Evolutionary conservation across 92 coral and sea anemone genomes (phyloP), one percentile per base, ranked within the genome.

Genomic region (Phenganax subtilis): DNA sequence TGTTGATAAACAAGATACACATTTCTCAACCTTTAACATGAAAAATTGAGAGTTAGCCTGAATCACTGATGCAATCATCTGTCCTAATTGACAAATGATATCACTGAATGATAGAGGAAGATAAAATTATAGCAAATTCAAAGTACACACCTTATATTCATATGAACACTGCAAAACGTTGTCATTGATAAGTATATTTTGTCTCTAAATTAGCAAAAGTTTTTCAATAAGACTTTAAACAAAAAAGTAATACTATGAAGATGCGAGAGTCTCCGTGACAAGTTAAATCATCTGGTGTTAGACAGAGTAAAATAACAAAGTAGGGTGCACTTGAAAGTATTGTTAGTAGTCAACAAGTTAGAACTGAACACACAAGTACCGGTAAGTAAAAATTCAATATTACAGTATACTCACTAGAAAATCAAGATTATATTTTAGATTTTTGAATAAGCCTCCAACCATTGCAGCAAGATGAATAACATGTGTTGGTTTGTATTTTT

Each of bases 401-500:
- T 16, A 60, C n/a, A n/a, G n/a, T n/a, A n/a, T 12, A 55, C 92
- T 81, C 85, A 96, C 99, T 91, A 87, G 90, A 68, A 96, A 94
- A 65, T 94, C 98, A 29, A 94, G 92, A 84, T 94, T 94, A 73
- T 94, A 94, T 56, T 92, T 94, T 12, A 94, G 92, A 75, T 94
- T 94, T 85, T 86, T 94, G 72, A 94, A 94, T 10, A 94, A 85
- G 29, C 98, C 98, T 51, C 98, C 98, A 80, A 94, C 98, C 90
- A 94, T 80, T 55, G 98, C 98, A 59, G 98, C 98, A 30, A 92
- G 81, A 75, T 94, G 98, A 57, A 94, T 92, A 14, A 96, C 97
- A 72, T 96, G 97, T 1, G 99, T 96, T 44, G 99, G 97, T 75
- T 92, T 87, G 89, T 96, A 85, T 78, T 96, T 92, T 71, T 92